phyloP scores from a whole-genome alignment of 2,888 invertebrate species.

The Diplolepis rosae region DNA sequence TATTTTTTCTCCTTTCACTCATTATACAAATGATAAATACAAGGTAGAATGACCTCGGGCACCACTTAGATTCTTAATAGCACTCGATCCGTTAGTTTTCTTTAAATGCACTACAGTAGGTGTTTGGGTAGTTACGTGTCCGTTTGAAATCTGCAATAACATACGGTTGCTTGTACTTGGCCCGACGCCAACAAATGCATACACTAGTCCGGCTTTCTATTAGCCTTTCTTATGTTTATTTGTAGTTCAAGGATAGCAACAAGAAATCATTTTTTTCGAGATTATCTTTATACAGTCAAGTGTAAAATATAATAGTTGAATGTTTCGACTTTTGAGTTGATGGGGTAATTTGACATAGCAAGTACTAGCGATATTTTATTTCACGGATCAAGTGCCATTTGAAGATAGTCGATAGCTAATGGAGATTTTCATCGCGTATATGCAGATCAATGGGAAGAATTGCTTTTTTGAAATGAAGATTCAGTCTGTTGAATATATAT shows the following conservation, averaged over 20 bases:
- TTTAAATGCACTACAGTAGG: background rate
- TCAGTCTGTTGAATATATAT: background rate
- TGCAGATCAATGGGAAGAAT: too few relatives aligned
- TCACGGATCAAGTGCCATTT: too few relatives aligned
- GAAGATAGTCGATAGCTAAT: too few relatives aligned
- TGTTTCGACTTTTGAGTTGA: background rate
- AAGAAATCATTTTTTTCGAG: background rate
- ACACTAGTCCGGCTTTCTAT: background rate
- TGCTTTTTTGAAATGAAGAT: background rate
- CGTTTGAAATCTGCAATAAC: too few relatives aligned
- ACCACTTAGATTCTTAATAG: conserved; percentile 2
- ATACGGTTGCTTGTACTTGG: background rate
- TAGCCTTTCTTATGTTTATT: background rate
- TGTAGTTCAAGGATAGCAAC: background rate
- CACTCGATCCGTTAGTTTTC: background rate
- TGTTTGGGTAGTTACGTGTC: background rate
- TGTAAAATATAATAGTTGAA: background rate
- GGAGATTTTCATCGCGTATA: too few relatives aligned
- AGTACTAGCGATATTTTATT: background rate
- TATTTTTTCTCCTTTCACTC: conserved; percentile 29
- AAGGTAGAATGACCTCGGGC: conserved; percentile 33
- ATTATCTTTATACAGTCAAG: background rate
- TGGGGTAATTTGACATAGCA: background rate
- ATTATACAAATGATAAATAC: conserved; percentile 36
- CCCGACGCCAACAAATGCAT: background rate